phyloP scores from a whole-genome alignment of 2,797 vertebrate genomes.

The Florisuga fusca region DNA sequence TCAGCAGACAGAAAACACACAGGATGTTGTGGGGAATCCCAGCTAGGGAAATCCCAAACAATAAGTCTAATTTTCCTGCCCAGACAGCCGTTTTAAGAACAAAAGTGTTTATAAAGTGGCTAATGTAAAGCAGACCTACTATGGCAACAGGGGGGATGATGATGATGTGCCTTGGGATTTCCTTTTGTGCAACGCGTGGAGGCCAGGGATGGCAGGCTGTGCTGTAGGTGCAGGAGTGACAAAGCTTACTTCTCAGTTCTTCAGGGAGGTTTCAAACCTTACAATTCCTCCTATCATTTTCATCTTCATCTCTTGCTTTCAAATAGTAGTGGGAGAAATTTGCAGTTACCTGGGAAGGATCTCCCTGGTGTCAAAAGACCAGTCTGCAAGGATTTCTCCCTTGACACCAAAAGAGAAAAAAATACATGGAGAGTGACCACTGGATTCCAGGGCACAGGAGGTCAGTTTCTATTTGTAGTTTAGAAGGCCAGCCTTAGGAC shows the following conservation, averaged over 20 bases:
- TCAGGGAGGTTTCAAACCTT: not conserved
- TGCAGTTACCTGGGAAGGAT: too few species aligned
- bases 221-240: not conserved
- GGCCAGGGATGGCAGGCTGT: not conserved
- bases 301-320: not conserved
- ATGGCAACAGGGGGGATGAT: not conserved
- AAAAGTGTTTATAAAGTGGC: not conserved
- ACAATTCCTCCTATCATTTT: not conserved
- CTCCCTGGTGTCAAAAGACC: too few species aligned
- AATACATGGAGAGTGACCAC: not conserved
- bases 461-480: not conserved
- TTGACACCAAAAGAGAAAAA: not conserved
- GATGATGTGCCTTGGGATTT: not conserved
- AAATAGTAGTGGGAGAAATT: too few species aligned
- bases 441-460: not conserved
- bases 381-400: not conserved
- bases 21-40: not conserved
- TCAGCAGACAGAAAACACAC: not conserved
- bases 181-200: accelerated
- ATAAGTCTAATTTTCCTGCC: not conserved
- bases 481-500: not conserved
- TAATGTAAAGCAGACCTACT: not conserved
- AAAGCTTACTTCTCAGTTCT: not conserved
- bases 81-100: not conserved
- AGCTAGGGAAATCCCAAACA: not conserved